These are phyloP conservation scores for Rousettus leschenaultii DNA, from an alignment of 2,113 vertebrate genomes.

Conservation along the genomic window DNA sequence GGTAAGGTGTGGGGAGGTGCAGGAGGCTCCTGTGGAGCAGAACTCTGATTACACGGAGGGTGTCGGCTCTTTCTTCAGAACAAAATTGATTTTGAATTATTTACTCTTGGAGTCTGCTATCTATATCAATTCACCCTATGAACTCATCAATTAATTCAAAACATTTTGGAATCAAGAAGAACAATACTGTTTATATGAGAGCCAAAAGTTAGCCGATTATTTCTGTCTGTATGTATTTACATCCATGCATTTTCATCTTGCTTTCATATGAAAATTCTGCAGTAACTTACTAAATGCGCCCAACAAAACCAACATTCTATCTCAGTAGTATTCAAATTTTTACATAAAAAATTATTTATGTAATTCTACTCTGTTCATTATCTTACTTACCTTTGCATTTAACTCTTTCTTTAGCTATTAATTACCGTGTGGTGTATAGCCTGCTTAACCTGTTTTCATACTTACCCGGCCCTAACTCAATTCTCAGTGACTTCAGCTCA, in stretches of 20 bases:
- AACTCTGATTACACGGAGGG: constrained; percentile 54
- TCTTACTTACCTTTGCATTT: neutral
- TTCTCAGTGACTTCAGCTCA: neutral
- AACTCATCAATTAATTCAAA: constrained; percentile 61
- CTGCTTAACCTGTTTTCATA: neutral
- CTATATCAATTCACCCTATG: neutral
- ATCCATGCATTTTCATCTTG: constrained; percentile 14
- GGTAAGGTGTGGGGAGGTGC: neutral
- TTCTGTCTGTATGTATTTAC: neutral
- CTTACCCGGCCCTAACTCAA: neutral
- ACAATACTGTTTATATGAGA: constrained; percentile 12
- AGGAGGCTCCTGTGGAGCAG: neutral
- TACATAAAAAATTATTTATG: neutral
- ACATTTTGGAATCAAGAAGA: constrained; percentile 28
- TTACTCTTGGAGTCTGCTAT: constrained; percentile 38
- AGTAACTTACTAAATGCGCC: neutral
- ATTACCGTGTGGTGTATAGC: neutral
- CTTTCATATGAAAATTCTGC: constrained; percentile 25
- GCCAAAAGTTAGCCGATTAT: constrained; percentile 17
- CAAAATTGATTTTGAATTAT: constrained; percentile 59
- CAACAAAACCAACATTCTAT: neutral
- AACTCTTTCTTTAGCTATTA: neutral
- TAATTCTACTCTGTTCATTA: neutral
- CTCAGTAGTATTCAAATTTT: neutral
- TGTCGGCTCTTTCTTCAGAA: constrained; percentile 44